These are phyloP conservation scores for Molorchus minor DNA, from an alignment of 2,888 invertebrate species.

Conservation along the genomic window DNA sequence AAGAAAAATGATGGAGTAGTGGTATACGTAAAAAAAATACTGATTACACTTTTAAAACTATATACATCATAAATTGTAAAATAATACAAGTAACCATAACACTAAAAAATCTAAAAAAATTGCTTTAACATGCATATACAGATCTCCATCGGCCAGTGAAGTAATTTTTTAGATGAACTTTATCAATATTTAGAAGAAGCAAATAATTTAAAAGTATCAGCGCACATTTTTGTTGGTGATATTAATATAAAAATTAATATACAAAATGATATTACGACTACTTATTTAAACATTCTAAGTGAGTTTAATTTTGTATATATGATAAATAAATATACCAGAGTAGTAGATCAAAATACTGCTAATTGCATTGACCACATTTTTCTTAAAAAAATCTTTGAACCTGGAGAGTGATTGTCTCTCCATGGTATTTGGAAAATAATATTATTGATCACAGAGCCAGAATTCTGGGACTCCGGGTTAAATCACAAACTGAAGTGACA, in stretches of 20 bases:
- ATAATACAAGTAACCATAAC: background rate
- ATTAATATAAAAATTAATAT: slow-evolving; percentile 19
- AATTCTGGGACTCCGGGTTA: too few relatives aligned
- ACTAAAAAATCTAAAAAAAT: slow-evolving; percentile 7
- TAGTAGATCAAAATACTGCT: slow-evolving; percentile 12
- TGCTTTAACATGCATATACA: slow-evolving; percentile 7
- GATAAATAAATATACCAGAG: slow-evolving; percentile 25
- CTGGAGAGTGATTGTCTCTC: too few relatives aligned
- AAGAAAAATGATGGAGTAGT: slow-evolving; percentile 15
- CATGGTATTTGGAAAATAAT: too few relatives aligned
- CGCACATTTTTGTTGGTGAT: slow-evolving; percentile 16
- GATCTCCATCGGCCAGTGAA: slow-evolving; percentile 1
- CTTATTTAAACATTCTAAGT: slow-evolving; percentile 15
- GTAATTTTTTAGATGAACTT: slow-evolving; percentile 1
- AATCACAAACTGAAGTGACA: too few relatives aligned
- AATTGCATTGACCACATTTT: slow-evolving; percentile 16
- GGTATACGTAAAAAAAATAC: background rate
- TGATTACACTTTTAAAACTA: slow-evolving; percentile 3
- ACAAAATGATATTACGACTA: slow-evolving; percentile 12
- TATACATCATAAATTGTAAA: background rate
- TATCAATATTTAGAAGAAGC: background rate
- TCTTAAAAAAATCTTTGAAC: too few relatives aligned
- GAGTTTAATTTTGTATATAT: slow-evolving; percentile 24
- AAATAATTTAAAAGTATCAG: background rate
- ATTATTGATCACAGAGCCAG: too few relatives aligned